Evolutionary conservation across 37 sponge, comb jelly and placozoan species (phyloP).

Genomic region (Aplysina aerophoba): DNA sequence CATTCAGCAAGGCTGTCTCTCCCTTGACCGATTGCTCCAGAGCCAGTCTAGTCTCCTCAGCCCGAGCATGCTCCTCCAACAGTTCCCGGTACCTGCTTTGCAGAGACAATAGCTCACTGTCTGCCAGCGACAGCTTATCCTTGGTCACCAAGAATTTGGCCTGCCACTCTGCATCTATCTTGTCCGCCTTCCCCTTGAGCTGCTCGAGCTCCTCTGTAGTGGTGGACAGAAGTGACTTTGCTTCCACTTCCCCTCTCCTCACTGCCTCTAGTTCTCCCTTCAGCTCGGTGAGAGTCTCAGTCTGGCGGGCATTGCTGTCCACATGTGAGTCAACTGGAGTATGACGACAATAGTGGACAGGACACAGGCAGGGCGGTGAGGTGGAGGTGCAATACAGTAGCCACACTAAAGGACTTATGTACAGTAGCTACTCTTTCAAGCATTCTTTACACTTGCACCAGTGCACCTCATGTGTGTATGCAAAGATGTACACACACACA

Average conservation of each 20-base stretch:
- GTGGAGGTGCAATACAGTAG: too few relatives aligned
- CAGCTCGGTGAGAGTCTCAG: background rate
- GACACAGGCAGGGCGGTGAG: too few relatives aligned
- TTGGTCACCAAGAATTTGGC: background rate
- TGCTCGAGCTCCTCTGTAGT: background rate
- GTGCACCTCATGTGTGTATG: background rate
- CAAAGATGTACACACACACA: conserved; percentile 32
- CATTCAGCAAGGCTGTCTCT: background rate
- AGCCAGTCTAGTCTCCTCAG: background rate
- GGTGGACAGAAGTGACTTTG: background rate
- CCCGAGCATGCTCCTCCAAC: background rate
- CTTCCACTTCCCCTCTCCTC: conserved; percentile 1
- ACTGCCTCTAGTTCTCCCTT: conserved; percentile 14
- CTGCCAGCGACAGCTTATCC: background rate
- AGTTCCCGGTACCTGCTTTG: background rate
- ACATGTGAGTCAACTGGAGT: conserved; percentile 14
- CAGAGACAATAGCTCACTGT: background rate
- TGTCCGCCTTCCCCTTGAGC: background rate
- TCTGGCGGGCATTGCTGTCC: background rate
- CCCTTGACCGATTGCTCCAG: background rate
- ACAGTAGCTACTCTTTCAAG: background rate
- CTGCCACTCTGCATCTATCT: background rate
- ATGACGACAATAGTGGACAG: too few relatives aligned
- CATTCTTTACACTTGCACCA: background rate
- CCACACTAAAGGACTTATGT: too few relatives aligned